These are phyloP conservation scores for Nezara viridula DNA, from an alignment of 2,888 invertebrate species.

Conservation along the genomic window DNA sequence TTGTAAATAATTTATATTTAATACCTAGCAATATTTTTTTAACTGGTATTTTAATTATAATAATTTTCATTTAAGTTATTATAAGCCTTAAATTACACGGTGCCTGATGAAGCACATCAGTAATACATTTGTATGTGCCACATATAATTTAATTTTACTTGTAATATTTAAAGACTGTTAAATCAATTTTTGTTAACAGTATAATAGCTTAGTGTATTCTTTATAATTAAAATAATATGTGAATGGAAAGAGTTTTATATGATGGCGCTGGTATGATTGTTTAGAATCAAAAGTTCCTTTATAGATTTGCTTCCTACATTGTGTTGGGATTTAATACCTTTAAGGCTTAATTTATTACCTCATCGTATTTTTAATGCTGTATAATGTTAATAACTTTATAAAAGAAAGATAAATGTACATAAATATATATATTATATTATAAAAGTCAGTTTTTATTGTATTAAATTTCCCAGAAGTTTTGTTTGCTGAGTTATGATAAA, in stretches of 20 bases:
- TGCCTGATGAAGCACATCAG: conserved; percentile 41
- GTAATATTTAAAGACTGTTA: conserved; percentile 40
- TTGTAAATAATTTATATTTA: conserved; percentile 47
- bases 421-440: conserved; percentile 33
- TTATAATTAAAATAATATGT: conserved; percentile 1
- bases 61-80: conserved; percentile 22
- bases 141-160: conserved; percentile 29
- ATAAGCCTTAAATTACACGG: conserved; percentile 53
- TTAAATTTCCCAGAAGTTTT: background rate
- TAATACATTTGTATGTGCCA: conserved; percentile 49
- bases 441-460: background rate
- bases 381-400: conserved; percentile 55
- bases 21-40: conserved; percentile 51
- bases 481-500: background rate
- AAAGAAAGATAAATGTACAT: conserved; percentile 3
- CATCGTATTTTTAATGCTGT: conserved; percentile 56
- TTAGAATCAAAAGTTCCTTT: conserved; percentile 59
- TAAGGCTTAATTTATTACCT: conserved; percentile 60
- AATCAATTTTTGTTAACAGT: conserved; percentile 12
- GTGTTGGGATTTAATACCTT: conserved; percentile 56
- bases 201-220: conserved; percentile 36
- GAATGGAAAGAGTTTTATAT: conserved; percentile 10
- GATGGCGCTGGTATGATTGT: conserved; percentile 45
- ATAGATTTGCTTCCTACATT: conserved; percentile 42
- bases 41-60: conserved; percentile 52